These are phyloP conservation scores for Euglossa dilemma DNA, from an alignment of 1,140 invertebrate genomes.

Conservation along the genomic window DNA sequence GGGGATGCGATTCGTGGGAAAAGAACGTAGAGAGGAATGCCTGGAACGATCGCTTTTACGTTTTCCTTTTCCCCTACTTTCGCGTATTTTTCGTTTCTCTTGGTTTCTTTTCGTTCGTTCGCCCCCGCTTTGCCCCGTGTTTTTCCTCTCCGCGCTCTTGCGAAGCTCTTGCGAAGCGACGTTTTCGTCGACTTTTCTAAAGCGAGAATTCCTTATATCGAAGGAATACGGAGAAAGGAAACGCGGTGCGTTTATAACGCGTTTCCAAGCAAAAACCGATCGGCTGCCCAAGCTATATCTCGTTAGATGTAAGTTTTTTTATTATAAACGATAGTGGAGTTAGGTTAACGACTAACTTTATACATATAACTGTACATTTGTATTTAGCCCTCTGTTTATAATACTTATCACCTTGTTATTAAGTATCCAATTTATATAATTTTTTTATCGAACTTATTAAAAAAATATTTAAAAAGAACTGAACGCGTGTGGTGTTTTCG, in stretches of 20 bases:
- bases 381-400: slow-evolving; percentile 83
- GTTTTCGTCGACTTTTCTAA: not conserved
- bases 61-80: too few species aligned
- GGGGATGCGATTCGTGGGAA: too few species aligned
- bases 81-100: too few species aligned
- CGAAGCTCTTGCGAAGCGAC: too few species aligned
- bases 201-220: not conserved
- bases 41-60: too few species aligned
- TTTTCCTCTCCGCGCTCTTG: too few species aligned
- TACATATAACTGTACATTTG: slow-evolving; percentile 81
- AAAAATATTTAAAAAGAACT: slow-evolving; percentile 81
- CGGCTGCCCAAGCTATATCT: slow-evolving; percentile 76
- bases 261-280: slow-evolving; percentile 24
- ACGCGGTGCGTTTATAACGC: not conserved
- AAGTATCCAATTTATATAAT: slow-evolving; percentile 83
- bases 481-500: not conserved
- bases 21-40: too few species aligned
- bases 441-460: slow-evolving; percentile 83
- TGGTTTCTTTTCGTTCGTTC: too few species aligned
- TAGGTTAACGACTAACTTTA: slow-evolving; percentile 80
- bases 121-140: too few species aligned
- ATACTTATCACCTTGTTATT: slow-evolving; percentile 83
- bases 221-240: not conserved
- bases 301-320: slow-evolving; percentile 78
- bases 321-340: slow-evolving; percentile 67